Evolutionary conservation across 2,797 vertebrate species (phyloP), one percentile per base, ranked within the genome.

Genomic region (Eulemur rubriventer): DNA sequence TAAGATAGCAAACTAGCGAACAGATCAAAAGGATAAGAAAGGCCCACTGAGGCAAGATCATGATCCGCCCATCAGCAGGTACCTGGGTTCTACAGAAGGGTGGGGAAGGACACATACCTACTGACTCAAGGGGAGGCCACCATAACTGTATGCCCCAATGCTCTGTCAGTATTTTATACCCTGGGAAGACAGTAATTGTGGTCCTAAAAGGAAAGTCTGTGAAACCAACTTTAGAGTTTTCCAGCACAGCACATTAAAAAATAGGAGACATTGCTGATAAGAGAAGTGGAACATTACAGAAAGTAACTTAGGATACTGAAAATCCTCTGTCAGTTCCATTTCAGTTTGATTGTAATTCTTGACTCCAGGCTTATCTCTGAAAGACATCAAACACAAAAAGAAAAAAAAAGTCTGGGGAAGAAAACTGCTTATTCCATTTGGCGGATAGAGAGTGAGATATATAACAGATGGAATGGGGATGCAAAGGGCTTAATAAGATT

Each of bases 401-500:
- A 41, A 38, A 22, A 61, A 50, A 63, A 48, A 38, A 52, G 30
- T 26, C 55, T 92, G 6, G 52, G 46, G n/a, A 92, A 80, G 90
- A 78, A 89, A 84, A 41, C 6, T 81, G 41, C 24, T 85, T 95
- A 90, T 96, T 94, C 41, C 69, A 63, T 86, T 73, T 87, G 79
- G 52, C 82, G 67, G 52, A 73, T 5, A 88, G 91, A 92, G 65
- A 94, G 78, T 78, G 59, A 97, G 78, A 94, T 59, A 70, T 46
- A 6, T 81, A 94, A 94, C 90, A 93, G 92, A 95, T 91, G 81
- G 78, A 82, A 92, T 63, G 78, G 55, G 52, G 70, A 89, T 94
- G 94, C 78, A 96, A 96, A 97, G 52, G 88, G 79, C 7, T 89
- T 91, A 93, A 70, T 91, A 91, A 93, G 76, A 95, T 81, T 91